Conservation (phyloP, 37 sponge, comb jelly and placozoan species). For the Beroe ovata region DNA sequence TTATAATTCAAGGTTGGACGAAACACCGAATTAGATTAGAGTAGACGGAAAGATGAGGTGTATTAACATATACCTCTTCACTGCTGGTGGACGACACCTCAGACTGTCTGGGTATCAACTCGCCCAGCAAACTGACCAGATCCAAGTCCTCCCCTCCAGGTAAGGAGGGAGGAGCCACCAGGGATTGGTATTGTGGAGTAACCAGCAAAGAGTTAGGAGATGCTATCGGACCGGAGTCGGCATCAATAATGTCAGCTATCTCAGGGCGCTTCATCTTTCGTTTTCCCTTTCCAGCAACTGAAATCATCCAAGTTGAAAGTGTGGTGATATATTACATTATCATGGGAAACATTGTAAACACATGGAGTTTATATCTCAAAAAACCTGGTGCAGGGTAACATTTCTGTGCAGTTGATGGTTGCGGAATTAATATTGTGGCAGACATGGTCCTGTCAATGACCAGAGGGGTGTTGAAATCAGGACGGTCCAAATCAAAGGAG, state of each 20-base stretch:
- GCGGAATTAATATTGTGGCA: slow-evolving; percentile 1
- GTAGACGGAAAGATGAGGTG: too few relatives aligned
- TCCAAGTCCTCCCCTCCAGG: slow-evolving; percentile 19
- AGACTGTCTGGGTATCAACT: neutral
- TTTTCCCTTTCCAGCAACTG: slow-evolving; percentile 5
- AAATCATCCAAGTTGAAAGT: too few relatives aligned
- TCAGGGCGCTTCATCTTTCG: slow-evolving; percentile 1
- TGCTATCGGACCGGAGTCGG: neutral
- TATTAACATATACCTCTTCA: too few relatives aligned
- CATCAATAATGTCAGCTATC: neutral
- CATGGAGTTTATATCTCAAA: too few relatives aligned
- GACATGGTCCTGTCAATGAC: slow-evolving; percentile 35
- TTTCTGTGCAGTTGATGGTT: too few relatives aligned
- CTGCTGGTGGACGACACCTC: neutral
- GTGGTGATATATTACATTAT: too few relatives aligned
- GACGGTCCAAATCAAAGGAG: slow-evolving; percentile 44
- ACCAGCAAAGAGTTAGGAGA: neutral
- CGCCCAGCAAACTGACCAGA: slow-evolving; percentile 17
- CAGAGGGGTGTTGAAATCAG: slow-evolving; percentile 40
- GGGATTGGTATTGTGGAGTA: neutral
- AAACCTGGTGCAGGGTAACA: too few relatives aligned
- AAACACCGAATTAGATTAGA: too few relatives aligned
- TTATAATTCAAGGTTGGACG: too few relatives aligned
- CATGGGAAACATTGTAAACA: too few relatives aligned
- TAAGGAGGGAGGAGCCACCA: neutral